Base-by-base conservation (phyloP, 2,888 invertebrate species). In the Macroteleia sp. region DNA sequence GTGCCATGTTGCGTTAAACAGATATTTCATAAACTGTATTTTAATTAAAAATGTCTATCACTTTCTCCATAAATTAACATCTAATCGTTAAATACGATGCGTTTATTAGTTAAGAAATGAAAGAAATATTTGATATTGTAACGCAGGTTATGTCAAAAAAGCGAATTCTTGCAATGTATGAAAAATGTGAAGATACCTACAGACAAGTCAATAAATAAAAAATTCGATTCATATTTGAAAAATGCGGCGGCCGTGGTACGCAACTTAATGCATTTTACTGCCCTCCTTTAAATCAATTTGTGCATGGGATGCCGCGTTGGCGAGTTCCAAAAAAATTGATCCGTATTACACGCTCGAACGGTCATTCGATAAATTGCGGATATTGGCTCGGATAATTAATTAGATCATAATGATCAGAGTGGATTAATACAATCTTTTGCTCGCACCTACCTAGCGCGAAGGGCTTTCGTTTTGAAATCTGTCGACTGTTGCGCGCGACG, bases 381-480 rank as follows among this genome's bases (percentile, higher is more conserved):
- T 71, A 71, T 70, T 52, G 59, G 57, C 42, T 50, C 52, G 57
- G 73, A 62, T 73, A 76, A 81, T 83, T 78, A 83, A 82, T 81
- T 79, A 78, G 78, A 78, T 81, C 81, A 73, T 75, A 77, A 81
- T 81, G 78, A 62, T 76, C 69, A 34, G 36, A 66, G 57, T 73
- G 74, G 66, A 79, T 76, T 78, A 74, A 74, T 50, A 59, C 77
- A 78, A 81, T 81, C 78, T 73, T 62, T 52, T 34, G 9, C 56
- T 36, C 46, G 8, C 22, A 14, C 25, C 44, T 42, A 20, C 39
- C 46, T 25, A 10, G 30, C 25, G 36, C 36, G 22, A 54, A 57
- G 16, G 41, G 66, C 39, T 67, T 61, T 64, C 64, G 59, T 66
- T 57, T 66, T 67, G 32, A 67, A 67, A 71, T 62, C 54, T 67